Percentiles rank a stretch among this genome's conserved stretches.
Conservation (phyloP, 2,888 invertebrate genomes). For the Minunthozetes semirufus region DNA sequence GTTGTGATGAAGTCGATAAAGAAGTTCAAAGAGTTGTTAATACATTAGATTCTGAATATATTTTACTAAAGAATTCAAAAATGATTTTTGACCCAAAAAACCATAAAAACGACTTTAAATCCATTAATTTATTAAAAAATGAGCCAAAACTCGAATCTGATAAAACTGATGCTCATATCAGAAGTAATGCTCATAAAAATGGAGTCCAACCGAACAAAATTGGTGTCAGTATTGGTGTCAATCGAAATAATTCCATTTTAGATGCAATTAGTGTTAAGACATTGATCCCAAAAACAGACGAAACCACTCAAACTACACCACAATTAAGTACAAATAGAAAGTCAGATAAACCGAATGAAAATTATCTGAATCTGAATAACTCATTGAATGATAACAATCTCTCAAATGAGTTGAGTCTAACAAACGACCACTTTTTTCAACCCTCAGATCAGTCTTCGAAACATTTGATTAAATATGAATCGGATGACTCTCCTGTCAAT, state of each 20-base stretch:
- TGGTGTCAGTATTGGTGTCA: not conserved
- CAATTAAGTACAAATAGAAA: no score
- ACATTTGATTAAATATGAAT: no score
- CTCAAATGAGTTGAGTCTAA: no score
- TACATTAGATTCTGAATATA: not conserved
- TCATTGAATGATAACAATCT: not conserved
- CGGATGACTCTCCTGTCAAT: not conserved
- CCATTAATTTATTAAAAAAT: no score
- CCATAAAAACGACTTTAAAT: constrained; percentile 12
- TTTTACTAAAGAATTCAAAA: not conserved
- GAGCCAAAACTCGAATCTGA: constrained; percentile 2
- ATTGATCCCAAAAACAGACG: no score
- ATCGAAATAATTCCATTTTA: not conserved
- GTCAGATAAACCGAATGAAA: no score
- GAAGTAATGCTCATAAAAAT: not conserved
- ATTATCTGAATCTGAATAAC: no score
- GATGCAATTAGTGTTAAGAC: not conserved
- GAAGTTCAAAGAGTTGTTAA: not conserved
- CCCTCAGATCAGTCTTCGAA: no score
- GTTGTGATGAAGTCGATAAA: constrained; percentile 21
- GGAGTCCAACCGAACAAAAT: not conserved
- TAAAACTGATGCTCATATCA: constrained; percentile 6
- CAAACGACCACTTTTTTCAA: no score
- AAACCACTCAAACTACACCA: no score
- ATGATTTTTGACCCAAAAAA: constrained; percentile 25